These are phyloP conservation scores for Apis laboriosa DNA, from an alignment of 1,140 invertebrate species.

Conservation along the genomic window DNA sequence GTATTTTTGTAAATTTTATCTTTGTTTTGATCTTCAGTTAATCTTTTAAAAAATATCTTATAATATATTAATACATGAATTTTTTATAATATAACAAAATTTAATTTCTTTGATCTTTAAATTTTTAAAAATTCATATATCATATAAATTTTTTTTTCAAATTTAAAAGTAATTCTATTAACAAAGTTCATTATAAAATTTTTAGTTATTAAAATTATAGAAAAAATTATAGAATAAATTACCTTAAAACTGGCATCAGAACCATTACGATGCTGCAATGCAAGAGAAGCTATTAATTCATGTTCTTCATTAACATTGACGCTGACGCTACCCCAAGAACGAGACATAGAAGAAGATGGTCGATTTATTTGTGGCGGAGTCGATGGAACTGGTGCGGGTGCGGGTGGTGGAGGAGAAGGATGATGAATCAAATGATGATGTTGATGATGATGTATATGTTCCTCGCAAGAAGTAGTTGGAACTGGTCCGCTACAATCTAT, in stretches of 20 bases:
- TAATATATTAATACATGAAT: too few relatives aligned
- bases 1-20: too few relatives aligned
- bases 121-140: too few relatives aligned
- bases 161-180: background rate
- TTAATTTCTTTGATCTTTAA: too few relatives aligned
- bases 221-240: conserved; percentile 40
- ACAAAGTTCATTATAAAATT: background rate
- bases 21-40: too few relatives aligned
- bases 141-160: background rate
- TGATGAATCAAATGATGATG: conserved; percentile 69
- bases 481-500: conserved; percentile 81
- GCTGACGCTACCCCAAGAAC: conserved; percentile 82
- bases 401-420: conserved; percentile 55
- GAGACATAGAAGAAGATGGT: conserved; percentile 81
- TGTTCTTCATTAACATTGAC: conserved; percentile 82
- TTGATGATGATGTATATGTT: conserved; percentile 74
- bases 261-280: conserved; percentile 87
- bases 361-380: conserved; percentile 77
- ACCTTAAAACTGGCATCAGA: conserved; percentile 94
- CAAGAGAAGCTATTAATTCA: conserved; percentile 84
- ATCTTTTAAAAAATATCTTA: too few relatives aligned
- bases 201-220: background rate
- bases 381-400: conserved; percentile 70
- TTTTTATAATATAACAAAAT: too few relatives aligned
- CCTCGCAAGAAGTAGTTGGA: conserved; percentile 77